Conservation (phyloP, 2,888 invertebrate species). For the Carcina quercana region DNA sequence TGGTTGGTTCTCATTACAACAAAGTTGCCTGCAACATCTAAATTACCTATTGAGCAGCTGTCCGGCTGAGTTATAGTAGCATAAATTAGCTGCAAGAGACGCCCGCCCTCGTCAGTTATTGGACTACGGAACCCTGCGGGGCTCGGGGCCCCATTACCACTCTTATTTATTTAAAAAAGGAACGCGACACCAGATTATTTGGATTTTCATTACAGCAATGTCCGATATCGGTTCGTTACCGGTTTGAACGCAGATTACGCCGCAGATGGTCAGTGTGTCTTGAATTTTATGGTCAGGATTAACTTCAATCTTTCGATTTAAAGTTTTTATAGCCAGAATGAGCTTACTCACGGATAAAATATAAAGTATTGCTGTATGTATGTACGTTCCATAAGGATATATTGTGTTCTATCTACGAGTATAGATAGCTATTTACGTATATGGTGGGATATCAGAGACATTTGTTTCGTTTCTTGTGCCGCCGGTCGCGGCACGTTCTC, state of each 20-base stretch:
- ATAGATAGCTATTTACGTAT: not conserved
- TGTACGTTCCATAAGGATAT: not conserved
- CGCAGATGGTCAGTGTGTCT: conserved; percentile 28
- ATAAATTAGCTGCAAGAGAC: conserved; percentile 61
- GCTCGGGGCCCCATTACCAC: conserved; percentile 15
- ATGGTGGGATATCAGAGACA: conserved; percentile 15
- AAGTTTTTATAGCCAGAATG: conserved; percentile 4
- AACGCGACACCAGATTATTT: conserved; percentile 31
- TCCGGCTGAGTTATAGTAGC: conserved; percentile 65
- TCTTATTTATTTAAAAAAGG: conserved; percentile 2
- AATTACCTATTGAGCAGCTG: conserved; percentile 67
- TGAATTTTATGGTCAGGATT: conserved; percentile 41
- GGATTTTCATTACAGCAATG: conserved; percentile 21
- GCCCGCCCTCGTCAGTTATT: conserved; percentile 54
- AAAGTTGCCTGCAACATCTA: conserved; percentile 68
- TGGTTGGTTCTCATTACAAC: conserved; percentile 61
- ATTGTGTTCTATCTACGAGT: not conserved
- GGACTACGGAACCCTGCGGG: conserved; percentile 33
- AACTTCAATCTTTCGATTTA: conserved; percentile 27
- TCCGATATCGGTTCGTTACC: conserved; percentile 34
- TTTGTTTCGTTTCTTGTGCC: conserved; percentile 21
- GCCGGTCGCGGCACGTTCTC: conserved; percentile 48
- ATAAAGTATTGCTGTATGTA: conserved; percentile 1
- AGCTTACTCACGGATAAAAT: not conserved
- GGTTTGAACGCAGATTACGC: conserved; percentile 24